These are phyloP conservation scores for Eremophila alpestris DNA, from an alignment of 2,797 vertebrate genomes.

Conservation along the genomic window DNA sequence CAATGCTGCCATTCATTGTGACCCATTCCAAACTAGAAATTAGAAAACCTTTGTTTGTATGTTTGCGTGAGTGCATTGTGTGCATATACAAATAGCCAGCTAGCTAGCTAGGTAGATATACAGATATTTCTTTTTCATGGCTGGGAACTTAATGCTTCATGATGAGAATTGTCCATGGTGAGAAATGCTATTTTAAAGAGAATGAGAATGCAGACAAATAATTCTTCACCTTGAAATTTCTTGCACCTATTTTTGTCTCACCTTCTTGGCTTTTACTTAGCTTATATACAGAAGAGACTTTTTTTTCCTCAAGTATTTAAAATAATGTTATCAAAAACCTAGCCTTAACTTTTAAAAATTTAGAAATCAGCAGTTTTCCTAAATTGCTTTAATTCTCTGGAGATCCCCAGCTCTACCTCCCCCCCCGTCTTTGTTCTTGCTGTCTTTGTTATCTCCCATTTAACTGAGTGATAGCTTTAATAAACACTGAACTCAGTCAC, in stretches of 20 bases:
- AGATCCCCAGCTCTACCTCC: not conserved
- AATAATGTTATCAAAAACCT: not conserved
- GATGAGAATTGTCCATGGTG: not conserved
- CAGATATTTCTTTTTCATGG: not conserved
- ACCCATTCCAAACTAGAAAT: not conserved
- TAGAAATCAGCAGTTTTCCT: conserved; percentile 52
- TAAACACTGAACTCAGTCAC: conserved; percentile 56
- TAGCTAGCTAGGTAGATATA: not conserved
- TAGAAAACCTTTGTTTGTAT: not conserved
- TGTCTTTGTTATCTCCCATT: conserved; percentile 43
- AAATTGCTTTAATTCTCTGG: conserved; percentile 43
- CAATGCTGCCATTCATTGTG: not conserved
- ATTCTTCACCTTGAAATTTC: not conserved
- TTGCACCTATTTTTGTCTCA: not conserved
- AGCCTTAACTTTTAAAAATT: not conserved
- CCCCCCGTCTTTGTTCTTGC: not conserved
- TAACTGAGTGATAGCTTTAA: conserved; percentile 63
- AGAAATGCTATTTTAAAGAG: not conserved
- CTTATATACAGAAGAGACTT: not conserved
- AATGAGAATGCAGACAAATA: not conserved
- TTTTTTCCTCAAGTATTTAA: not conserved
- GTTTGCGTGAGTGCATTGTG: not conserved
- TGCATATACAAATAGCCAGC: not conserved
- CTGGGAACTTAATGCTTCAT: not conserved
- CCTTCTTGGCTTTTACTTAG: not conserved